Conservation (phyloP, 2,888 invertebrate species). For the Plemyria rubiginata region DNA sequence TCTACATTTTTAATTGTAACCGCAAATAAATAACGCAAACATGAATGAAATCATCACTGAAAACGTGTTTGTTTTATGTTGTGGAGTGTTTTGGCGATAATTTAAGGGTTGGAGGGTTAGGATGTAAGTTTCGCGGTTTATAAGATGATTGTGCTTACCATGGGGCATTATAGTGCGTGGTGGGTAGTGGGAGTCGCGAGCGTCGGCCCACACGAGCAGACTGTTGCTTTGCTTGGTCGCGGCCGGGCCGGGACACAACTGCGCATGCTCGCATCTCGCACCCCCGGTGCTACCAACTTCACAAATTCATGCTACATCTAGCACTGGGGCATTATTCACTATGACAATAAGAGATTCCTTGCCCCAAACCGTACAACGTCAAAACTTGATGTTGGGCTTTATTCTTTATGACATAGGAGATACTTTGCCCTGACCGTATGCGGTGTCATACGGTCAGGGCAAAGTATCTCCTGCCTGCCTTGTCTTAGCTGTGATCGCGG, state of each 20-base stretch:
- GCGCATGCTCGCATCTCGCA: conserved; percentile 56
- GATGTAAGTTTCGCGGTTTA: conserved; percentile 46
- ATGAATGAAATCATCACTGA: conserved; percentile 65
- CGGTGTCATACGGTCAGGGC: too few relatives aligned
- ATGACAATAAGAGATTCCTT: too few relatives aligned
- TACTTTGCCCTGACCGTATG: too few relatives aligned
- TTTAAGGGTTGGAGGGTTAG: conserved; percentile 25
- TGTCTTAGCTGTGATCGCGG: too few relatives aligned
- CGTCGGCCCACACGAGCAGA: conserved; percentile 79
- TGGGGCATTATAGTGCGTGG: conserved; percentile 72
- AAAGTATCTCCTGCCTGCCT: too few relatives aligned
- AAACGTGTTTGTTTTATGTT: conserved; percentile 47
- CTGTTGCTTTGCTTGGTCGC: conserved; percentile 81
- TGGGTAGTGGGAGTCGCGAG: conserved; percentile 62
- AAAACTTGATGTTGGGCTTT: too few relatives aligned
- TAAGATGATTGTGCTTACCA: conserved; percentile 70
- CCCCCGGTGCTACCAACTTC: conserved; percentile 21
- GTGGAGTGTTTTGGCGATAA: conserved; percentile 27
- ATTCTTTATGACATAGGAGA: too few relatives aligned
- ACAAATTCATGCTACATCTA: not conserved
- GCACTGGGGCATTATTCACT: too few relatives aligned
- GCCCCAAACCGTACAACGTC: too few relatives aligned
- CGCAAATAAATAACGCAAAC: conserved; percentile 74
- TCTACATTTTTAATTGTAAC: conserved; percentile 37
- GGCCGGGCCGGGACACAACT: conserved; percentile 63